A percentile compares a stretch with the other conserved stretches of the same genome.
These are phyloP conservation scores for Mastomys coucha DNA, from an alignment of 2,113 vertebrate genomes.

Conservation along the genomic window DNA sequence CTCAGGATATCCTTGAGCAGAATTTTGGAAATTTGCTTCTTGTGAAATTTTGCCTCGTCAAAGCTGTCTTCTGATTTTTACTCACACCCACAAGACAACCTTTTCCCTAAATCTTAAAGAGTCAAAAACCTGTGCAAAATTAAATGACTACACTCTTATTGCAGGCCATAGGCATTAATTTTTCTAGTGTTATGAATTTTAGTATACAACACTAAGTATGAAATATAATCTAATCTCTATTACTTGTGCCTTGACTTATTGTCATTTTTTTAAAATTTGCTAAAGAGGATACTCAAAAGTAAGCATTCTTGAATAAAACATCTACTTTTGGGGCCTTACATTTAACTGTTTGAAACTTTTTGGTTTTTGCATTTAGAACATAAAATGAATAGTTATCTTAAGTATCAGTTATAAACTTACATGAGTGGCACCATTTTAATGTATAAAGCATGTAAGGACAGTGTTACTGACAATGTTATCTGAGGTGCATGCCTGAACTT, in stretches of 20 bases:
- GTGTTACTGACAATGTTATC: background rate
- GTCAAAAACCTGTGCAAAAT: background rate
- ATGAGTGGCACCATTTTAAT: conserved; percentile 9
- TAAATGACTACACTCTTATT: background rate
- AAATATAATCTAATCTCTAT: background rate
- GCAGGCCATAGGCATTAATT: background rate
- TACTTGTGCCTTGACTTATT: background rate
- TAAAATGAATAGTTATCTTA: background rate
- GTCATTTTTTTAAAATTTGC: background rate
- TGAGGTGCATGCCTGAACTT: background rate
- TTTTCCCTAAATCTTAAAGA: background rate
- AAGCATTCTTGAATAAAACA: background rate
- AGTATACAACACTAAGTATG: background rate
- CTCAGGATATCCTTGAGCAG: background rate
- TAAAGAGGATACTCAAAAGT: background rate
- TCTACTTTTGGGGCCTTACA: background rate
- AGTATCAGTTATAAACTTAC: background rate
- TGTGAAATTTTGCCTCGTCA: background rate
- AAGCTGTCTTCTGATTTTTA: background rate
- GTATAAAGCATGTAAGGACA: background rate
- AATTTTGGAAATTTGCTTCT: background rate
- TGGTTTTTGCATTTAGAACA: background rate
- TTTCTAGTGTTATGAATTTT: background rate
- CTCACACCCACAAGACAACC: background rate
- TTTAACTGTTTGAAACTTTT: conserved; percentile 41